Base-by-base conservation (phyloP, 2,113 vertebrate genomes). In the Psophia crepitans region DNA sequence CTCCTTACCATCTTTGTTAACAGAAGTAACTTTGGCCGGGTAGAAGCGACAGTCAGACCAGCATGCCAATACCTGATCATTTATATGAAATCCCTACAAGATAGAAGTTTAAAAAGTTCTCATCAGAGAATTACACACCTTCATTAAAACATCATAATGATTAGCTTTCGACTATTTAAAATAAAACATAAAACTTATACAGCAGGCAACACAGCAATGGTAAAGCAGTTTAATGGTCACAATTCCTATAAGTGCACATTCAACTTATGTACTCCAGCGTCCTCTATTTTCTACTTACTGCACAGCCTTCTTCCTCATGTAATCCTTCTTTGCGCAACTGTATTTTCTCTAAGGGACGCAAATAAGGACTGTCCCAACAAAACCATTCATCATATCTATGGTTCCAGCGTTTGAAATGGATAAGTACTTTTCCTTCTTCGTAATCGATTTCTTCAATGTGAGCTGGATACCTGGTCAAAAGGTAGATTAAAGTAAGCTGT, bases 1-100 rank as follows among this genome's bases (percentile, higher is more conserved):
- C 43, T 84, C 84, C 99, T 99, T 98, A 99, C 99, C 99, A 78
- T 99, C 99, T 94, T 98, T 99, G 98, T 99, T 99, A 93, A 99
- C 98, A 37, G 98, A 96, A 95, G 99, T 98, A 96, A 99, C 99
- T 98, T 98, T 99, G 91, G 99, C 99, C 28, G 99, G 99, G 84
- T 99, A 99, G 98, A 99, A 99, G 63, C 99, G 99, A 97, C 99
- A 99, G 97, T 99, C 99, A 44, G 99, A 99, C 99, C 99, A 99
- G 97, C 99, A 99, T 41, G 99, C 99, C 97, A 99, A 96, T 27
- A 99, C 99, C 85, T 99, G 99, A 30, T 99, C 98, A 11, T 99
- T 99, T 69, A 99, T 98, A 64, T 98, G 98, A 97, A 99, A 99
- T 93, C 97, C 98, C 99, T 99, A 96, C 19, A 97, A 95, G 57